Percentiles rank a stretch among this genome's conserved stretches.
Conservation (phyloP, 2,797 vertebrate genomes). For the Mus minutoides region DNA sequence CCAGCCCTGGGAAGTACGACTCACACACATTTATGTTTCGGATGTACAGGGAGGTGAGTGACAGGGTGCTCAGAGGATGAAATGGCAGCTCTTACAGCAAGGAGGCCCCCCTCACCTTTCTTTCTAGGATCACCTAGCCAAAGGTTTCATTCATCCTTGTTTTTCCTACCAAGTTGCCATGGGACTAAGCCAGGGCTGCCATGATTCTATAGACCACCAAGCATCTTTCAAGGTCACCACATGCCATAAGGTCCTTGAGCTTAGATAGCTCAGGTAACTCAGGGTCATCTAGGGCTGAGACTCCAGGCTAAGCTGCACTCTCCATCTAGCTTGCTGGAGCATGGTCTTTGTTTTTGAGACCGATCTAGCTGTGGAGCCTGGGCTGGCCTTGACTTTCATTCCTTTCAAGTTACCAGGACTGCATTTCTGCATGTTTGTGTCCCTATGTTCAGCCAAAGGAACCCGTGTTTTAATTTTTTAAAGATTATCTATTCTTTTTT, state of each 20-base stretch:
- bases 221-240: no score
- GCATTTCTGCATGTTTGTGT: neutral
- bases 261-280: neutral
- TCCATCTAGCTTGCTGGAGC: neutral
- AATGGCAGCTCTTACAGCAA: neutral
- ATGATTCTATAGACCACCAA: no score
- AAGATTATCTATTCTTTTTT: neutral
- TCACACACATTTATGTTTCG: neutral
- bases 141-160: neutral
- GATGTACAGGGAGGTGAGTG: neutral
- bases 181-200: neutral
- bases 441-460: neutral
- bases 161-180: neutral
- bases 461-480: neutral
- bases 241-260: neutral
- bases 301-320: neutral
- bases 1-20: neutral
- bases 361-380: neutral
- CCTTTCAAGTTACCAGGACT: neutral
- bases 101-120: neutral
- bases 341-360: no score
- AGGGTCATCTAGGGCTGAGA: neutral
- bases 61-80: neutral
- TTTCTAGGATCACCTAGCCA: neutral
- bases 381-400: neutral